Base-by-base conservation (phyloP, 2,888 invertebrate genomes). In the Apodemia hepburni region DNA sequence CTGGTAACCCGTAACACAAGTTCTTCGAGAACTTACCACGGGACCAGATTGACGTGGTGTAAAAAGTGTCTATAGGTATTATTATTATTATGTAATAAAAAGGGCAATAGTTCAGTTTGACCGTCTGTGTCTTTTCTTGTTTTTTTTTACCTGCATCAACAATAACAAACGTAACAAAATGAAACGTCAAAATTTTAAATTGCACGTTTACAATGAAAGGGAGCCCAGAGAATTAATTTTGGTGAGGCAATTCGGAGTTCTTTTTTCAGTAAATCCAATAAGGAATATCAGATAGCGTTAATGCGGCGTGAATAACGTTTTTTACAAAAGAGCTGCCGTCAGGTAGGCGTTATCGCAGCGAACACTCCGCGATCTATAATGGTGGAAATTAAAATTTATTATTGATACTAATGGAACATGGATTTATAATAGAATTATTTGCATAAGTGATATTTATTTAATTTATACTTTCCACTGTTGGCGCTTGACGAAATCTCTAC, bases 271-370 rank as follows among this genome's bases (percentile, higher is more conserved):
- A 29, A 57, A 57, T 57, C 57, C 45, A 58, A 61, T 61, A 45
- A 61, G 29, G 61, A 54, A 61, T 58, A 61, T 61, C 58, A 18
- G 29, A 29, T 58, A 45, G 17, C 58, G 58, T 58, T 58, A 58
- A 58, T 58, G 33, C 61, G 58, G 61, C 22, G 61, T 58, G 61
- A 61, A 61, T 45, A 61, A 42, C 54, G 57, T 54, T 54, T 54
- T 54, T 54, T 54, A 54, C 54, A 54, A 54, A 54, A 54, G 54
- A n/a, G 29, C 57, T 57, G 57, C 57, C 57, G 57, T 51, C 57
- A 57, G 57, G 57, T 57, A 57, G 27, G 54, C 54, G 22, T 57
- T 57, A 57, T 57, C 54, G 12, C 5, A 9, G 12, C 54, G 29
- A 27, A 57, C 54, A 57, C 54, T 57, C 54, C 29, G 29, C 54